Percentiles rank a stretch among this genome's conserved stretches.
Conservation (phyloP, 2,797 vertebrate species). For the Premnoplex brunnescens region DNA sequence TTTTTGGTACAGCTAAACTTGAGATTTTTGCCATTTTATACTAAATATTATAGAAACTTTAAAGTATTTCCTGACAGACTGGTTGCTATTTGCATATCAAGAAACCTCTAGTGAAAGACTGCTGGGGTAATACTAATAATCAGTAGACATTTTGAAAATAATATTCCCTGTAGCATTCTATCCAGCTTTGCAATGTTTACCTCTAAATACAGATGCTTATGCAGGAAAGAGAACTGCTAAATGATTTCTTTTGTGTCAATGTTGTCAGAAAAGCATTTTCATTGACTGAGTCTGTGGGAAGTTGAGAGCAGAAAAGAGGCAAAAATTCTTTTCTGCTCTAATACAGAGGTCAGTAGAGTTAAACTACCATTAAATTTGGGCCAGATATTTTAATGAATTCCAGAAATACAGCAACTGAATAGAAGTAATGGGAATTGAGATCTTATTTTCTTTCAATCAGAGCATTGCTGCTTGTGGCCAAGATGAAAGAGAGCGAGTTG, state of each 20-base stretch:
- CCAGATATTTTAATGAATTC: conserved; percentile 6
- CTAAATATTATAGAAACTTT: not conserved
- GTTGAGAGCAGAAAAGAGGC: not conserved
- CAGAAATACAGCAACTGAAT: not conserved
- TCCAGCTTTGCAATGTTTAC: conserved; percentile 22
- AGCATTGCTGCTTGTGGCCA: not conserved
- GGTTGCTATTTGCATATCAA: conserved; percentile 30
- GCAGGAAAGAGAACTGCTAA: conserved; percentile 1
- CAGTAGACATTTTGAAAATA: conserved; percentile 27
- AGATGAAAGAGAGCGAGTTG: not conserved
- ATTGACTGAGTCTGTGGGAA: not conserved
- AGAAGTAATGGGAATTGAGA: not conserved
- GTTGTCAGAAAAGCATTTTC: conserved; percentile 21
- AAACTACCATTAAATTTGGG: conserved; percentile 10
- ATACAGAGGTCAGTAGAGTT: conserved; percentile 20
- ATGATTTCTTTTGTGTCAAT: not conserved
- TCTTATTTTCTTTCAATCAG: conserved; percentile 13
- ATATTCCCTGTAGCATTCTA: not conserved
- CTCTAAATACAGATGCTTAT: conserved; percentile 29
- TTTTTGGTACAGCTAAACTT: not conserved
- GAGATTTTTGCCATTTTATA: not conserved
- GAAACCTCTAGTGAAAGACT: not conserved
- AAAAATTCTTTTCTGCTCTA: not conserved
- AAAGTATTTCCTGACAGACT: conserved; percentile 11
- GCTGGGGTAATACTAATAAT: conserved; percentile 31